Evolutionary conservation across 2,797 vertebrate species (phyloP).

Genomic region (Manis javanica): DNA sequence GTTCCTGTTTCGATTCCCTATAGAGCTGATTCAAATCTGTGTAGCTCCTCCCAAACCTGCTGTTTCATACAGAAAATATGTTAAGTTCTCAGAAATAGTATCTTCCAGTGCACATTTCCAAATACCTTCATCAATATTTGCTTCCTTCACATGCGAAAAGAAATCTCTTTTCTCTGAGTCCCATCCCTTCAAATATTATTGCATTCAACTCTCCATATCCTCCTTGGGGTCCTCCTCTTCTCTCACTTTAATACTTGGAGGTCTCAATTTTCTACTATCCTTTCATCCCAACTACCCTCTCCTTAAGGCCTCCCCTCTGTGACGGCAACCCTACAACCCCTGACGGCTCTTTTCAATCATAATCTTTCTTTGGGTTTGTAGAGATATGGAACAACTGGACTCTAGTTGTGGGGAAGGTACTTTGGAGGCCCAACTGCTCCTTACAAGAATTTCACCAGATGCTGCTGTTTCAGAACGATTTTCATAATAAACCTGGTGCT

Average conservation of each 20-base stretch:
- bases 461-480: background rate
- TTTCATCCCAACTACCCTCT: background rate
- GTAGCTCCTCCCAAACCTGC: background rate
- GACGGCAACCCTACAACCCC: background rate
- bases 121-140: background rate
- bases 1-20: background rate
- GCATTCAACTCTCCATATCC: fast-evolving
- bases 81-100: background rate
- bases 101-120: background rate
- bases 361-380: background rate
- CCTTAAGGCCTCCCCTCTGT: background rate
- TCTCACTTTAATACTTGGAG: background rate
- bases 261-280: too few species aligned
- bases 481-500: background rate
- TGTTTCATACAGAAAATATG: background rate
- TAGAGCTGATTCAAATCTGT: background rate
- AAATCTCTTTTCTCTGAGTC: background rate
- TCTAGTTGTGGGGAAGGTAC: background rate
- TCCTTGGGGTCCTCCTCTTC: background rate
- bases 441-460: background rate
- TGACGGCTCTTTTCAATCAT: background rate
- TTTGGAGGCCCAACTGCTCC: background rate
- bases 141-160: background rate
- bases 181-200: background rate
- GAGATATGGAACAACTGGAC: background rate